Percentiles rank a stretch among this genome's conserved stretches.
phyloP scores from a whole-genome alignment of 2,113 vertebrate species.

The Oncorhynchus kisutch region DNA sequence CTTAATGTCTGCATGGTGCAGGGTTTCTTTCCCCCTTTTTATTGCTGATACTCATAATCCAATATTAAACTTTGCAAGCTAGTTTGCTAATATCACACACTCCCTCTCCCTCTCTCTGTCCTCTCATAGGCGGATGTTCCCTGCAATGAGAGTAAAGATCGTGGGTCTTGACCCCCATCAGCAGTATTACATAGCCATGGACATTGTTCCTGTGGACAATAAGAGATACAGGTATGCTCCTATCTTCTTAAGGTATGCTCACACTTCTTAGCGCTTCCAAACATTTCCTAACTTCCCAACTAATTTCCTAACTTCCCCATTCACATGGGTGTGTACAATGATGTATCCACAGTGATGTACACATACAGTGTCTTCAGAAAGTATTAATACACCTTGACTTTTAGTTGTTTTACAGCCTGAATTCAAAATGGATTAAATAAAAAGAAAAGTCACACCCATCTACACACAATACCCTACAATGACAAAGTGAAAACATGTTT shows the following conservation, averaged over 20 bases:
- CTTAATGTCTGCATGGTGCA: background rate
- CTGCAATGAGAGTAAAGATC: constrained; percentile 98
- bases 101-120: too few relatives aligned
- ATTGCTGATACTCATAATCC: background rate
- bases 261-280: too few relatives aligned
- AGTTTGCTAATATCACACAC: too few relatives aligned
- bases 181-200: constrained; percentile 99
- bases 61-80: background rate
- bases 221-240: constrained; percentile 92
- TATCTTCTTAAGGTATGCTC: background rate
- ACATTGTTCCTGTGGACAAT: constrained; percentile 98
- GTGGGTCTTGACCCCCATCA: constrained; percentile 95
- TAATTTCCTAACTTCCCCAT: background rate
- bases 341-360: too few relatives aligned
- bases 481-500: too few relatives aligned
- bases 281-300: too few relatives aligned
- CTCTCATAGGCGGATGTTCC: constrained; percentile 92
- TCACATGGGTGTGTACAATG: background rate
- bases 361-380: too few relatives aligned
- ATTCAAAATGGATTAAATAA: too few relatives aligned
- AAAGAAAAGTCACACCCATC: too few relatives aligned
- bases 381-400: too few relatives aligned
- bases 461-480: too few relatives aligned
- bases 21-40: background rate
- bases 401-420: too few relatives aligned